Evolutionary conservation across 2,797 vertebrate genomes (phyloP).

Genomic region (Amblyopsis hoosieri): DNA sequence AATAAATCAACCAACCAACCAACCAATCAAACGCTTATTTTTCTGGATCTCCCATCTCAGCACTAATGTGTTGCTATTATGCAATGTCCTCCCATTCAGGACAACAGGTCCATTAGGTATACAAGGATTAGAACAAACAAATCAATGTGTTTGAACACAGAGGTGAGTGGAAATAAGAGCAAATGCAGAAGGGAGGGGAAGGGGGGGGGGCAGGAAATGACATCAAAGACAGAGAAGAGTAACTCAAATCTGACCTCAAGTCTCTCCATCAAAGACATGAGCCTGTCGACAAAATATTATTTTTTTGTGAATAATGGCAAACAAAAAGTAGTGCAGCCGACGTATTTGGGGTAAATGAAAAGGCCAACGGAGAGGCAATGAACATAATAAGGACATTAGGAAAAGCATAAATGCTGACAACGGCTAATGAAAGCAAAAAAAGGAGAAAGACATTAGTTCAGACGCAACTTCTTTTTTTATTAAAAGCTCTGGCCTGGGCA

Average conservation of each 20-base stretch:
- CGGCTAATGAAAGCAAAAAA: not conserved
- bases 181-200: slow-evolving; percentile 5
- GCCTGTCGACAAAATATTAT: slow-evolving; percentile 81
- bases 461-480: too few relatives aligned
- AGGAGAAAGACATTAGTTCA: not conserved
- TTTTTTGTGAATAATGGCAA: slow-evolving; percentile 68
- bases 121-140: slow-evolving; percentile 29
- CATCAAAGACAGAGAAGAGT: slow-evolving; percentile 65
- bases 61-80: too few relatives aligned
- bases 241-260: slow-evolving; percentile 84
- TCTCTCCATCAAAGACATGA: slow-evolving; percentile 80
- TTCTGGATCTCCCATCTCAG: too few relatives aligned
- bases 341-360: slow-evolving; percentile 28
- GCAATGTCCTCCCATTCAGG: slow-evolving; percentile 32
- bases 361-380: slow-evolving; percentile 20
- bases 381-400: slow-evolving; percentile 11
- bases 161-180: slow-evolving; percentile 32
- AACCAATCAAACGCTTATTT: not conserved
- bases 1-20: not conserved
- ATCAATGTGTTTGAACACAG: slow-evolving; percentile 1
- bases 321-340: slow-evolving; percentile 57
- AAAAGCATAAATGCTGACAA: not conserved
- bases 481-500: too few relatives aligned
- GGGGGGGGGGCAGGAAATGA: slow-evolving; percentile 48
- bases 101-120: slow-evolving; percentile 54